Conservation (phyloP, 1,140 invertebrate species). For the Zaprionus lachaisei region DNA sequence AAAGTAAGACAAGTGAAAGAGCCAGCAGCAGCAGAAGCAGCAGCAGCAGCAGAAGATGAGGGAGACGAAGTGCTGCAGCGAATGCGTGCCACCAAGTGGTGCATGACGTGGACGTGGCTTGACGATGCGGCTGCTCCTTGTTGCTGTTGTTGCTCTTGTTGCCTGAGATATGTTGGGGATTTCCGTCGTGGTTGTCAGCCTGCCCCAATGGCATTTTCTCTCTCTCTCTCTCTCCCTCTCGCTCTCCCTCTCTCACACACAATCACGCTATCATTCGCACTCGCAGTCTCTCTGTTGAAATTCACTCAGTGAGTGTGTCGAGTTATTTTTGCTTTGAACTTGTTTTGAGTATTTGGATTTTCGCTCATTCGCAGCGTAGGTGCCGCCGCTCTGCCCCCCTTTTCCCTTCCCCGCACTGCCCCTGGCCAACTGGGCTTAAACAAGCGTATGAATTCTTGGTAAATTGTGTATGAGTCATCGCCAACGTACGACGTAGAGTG, state of each 20-base stretch:
- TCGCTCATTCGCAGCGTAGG: slow-evolving; percentile 30
- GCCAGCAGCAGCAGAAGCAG: background rate
- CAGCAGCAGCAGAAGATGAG: background rate
- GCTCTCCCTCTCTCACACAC: background rate
- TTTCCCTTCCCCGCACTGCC: background rate
- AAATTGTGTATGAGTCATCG: slow-evolving; percentile 75
- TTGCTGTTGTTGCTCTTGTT: slow-evolving; percentile 25
- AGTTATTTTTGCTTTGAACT: slow-evolving; percentile 20
- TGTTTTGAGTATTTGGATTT: slow-evolving; percentile 32
- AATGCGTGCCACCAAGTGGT: slow-evolving; percentile 25
- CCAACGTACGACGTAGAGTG: slow-evolving; percentile 1
- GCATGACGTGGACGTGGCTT: slow-evolving; percentile 35
- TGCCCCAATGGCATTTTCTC: background rate
- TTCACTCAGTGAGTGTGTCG: slow-evolving; percentile 1
- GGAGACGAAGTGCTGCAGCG: background rate
- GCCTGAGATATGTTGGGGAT: slow-evolving; percentile 48
- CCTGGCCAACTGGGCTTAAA: slow-evolving; percentile 62
- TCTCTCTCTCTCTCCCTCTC: background rate
- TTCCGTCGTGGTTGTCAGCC: slow-evolving; percentile 25
- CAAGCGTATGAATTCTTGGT: slow-evolving; percentile 74
- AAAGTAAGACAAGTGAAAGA: slow-evolving; percentile 22
- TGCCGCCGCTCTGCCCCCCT: slow-evolving; percentile 47
- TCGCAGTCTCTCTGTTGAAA: slow-evolving; percentile 5
- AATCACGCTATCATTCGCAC: slow-evolving; percentile 3
- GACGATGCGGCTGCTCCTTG: slow-evolving; percentile 26